Percentiles rank a stretch among this genome's conserved stretches.
Evolutionary conservation across 2,113 vertebrate genomes (phyloP).

Genomic region (Cervus canadensis): DNA sequence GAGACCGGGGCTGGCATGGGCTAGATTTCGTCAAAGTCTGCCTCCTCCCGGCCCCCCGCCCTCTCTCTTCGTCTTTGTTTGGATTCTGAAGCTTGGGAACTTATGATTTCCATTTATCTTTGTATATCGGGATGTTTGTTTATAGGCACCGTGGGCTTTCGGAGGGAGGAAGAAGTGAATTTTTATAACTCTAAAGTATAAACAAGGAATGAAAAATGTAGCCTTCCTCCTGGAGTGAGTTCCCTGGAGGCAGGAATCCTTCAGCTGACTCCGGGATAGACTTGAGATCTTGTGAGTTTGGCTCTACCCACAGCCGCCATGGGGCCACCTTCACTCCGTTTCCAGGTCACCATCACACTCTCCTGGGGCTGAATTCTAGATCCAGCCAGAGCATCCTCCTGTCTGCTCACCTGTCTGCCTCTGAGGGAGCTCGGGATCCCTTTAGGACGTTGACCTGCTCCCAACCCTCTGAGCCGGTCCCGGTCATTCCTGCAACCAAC

Average conservation of each 20-base stretch:
- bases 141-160: background rate
- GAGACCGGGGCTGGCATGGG: constrained; percentile 44
- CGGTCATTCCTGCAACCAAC: background rate
- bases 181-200: constrained; percentile 34
- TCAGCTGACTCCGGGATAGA: rapidly evolving
- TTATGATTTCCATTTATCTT: constrained; percentile 48
- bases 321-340: background rate
- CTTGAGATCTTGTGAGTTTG: background rate
- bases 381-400: background rate
- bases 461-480: background rate
- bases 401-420: background rate
- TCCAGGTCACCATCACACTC: rapidly evolving
- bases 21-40: background rate
- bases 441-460: background rate
- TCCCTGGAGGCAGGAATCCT: background rate
- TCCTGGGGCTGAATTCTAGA: background rate
- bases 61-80: background rate
- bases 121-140: constrained; percentile 2
- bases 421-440: background rate
- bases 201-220: constrained; percentile 36
- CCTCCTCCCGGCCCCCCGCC: background rate
- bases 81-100: constrained; percentile 32
- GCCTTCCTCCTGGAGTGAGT: background rate
- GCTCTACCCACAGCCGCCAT: rapidly evolving
- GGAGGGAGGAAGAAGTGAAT: background rate